Base-by-base conservation (phyloP, 2,888 invertebrate genomes). In the Brachypterus glaber region DNA sequence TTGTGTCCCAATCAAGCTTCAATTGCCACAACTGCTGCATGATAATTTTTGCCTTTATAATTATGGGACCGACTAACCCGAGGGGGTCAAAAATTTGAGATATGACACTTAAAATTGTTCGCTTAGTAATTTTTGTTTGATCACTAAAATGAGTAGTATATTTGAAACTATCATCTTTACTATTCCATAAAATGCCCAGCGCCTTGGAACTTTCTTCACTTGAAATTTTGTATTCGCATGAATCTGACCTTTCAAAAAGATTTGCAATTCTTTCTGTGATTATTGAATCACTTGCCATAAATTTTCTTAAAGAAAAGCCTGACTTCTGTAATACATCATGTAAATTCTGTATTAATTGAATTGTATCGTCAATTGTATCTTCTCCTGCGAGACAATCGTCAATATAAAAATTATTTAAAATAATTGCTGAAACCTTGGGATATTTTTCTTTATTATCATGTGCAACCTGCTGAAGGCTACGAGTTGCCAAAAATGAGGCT, bases 361-460 rank as follows among this genome's bases (percentile, higher is more conserved):
- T 8, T 3, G 17, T 24, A 2, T 41, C 38, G 11, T 37, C 13
- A 2, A 32, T 29, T 9, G 37, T 30, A 7, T 33, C 17, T 9
- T 21, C 27, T n/a, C 45, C 40, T 8, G 34, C 15, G 8, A 44
- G n/a, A n/a, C 41, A 27, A 27, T 41, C 44, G 13, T 44, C 44
- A 17, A 41, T 35, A 33, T 45, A 45, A 12, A 41, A 41, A 35
- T 41, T 27, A 7, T 18, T 21, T 30, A 24, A 2, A 13, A 45
- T 37, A 8, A 30, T 32, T 17, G 16, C 9, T 15, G 16, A 12
- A 11, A 27, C 29, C 12, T 18, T 26, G 15, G 37, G 35, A 32
- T 8, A 30, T n/a, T 9, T 32, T 8, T 29, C 11, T 11, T 15
- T 15, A 26, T 31, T 15, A 13, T 40, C 40, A 3, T 17, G 3